Conservation (phyloP, 2,113 vertebrate species). For the Anhinga rufa region DNA sequence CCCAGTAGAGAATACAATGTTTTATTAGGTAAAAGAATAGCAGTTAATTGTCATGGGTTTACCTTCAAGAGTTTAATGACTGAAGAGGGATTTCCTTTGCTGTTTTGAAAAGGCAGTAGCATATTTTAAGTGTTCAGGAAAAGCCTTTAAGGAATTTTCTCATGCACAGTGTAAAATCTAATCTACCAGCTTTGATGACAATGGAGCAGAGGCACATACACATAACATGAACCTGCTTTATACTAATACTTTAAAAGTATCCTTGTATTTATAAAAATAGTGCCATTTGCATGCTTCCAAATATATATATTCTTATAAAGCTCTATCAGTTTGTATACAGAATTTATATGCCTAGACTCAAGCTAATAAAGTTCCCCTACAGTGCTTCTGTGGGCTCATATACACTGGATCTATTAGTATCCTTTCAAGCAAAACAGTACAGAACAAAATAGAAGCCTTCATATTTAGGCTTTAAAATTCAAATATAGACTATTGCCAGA, state of each 20-base stretch:
- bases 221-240: neutral
- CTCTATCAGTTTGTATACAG: neutral
- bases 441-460: conserved; percentile 29
- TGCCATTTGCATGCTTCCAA: neutral
- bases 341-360: neutral
- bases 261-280: neutral
- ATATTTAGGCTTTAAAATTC: neutral
- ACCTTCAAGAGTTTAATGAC: neutral
- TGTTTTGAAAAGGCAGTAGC: neutral
- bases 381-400: neutral
- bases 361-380: neutral
- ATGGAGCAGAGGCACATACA: neutral
- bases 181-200: neutral
- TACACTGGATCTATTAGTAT: neutral
- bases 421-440: conserved; percentile 1
- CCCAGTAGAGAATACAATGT: neutral
- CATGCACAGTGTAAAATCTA: neutral
- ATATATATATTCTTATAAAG: neutral
- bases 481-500: neutral
- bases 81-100: neutral
- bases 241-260: neutral
- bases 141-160: neutral
- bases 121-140: neutral
- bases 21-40: neutral
- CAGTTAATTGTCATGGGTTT: neutral